Evolutionary conservation across 2,797 vertebrate genomes (phyloP).

Genomic region (Sebastes vulpes): DNA sequence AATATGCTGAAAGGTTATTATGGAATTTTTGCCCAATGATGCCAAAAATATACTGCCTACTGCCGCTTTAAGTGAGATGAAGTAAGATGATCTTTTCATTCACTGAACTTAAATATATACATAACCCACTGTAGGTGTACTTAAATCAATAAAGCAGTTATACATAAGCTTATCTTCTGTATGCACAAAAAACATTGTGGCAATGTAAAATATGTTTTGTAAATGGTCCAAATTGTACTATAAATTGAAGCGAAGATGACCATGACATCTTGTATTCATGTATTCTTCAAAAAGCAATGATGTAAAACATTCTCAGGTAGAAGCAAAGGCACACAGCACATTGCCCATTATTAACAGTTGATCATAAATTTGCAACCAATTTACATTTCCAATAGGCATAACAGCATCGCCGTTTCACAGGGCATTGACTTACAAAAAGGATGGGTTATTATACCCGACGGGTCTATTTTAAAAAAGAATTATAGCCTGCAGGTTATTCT

Average conservation of each 20-base stretch:
- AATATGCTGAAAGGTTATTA: too few relatives aligned
- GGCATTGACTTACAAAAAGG: conserved; percentile 41
- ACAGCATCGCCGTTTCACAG: conserved; percentile 40
- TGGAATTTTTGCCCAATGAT: too few relatives aligned
- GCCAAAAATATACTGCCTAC: too few relatives aligned
- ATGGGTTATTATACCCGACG: conserved; percentile 41
- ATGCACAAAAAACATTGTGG: background rate
- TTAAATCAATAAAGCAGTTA: background rate
- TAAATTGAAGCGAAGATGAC: conserved; percentile 12
- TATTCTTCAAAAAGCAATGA: conserved; percentile 35
- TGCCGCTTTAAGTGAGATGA: background rate
- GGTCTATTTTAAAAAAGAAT: conserved; percentile 42
- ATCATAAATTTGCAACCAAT: conserved; percentile 67
- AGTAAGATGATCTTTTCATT: background rate
- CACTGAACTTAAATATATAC: background rate
- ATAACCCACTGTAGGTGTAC: background rate
- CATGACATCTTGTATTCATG: conserved; percentile 38
- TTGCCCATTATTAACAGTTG: conserved; percentile 55
- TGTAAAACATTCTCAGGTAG: conserved; percentile 45
- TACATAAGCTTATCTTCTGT: background rate
- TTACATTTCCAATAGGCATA: conserved; percentile 60
- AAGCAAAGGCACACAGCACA: conserved; percentile 31
- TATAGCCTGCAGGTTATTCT: conserved; percentile 7
- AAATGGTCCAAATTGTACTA: background rate
- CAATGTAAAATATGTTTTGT: background rate